Conservation (phyloP, 2,888 invertebrate genomes). For the Luperina testacea region DNA sequence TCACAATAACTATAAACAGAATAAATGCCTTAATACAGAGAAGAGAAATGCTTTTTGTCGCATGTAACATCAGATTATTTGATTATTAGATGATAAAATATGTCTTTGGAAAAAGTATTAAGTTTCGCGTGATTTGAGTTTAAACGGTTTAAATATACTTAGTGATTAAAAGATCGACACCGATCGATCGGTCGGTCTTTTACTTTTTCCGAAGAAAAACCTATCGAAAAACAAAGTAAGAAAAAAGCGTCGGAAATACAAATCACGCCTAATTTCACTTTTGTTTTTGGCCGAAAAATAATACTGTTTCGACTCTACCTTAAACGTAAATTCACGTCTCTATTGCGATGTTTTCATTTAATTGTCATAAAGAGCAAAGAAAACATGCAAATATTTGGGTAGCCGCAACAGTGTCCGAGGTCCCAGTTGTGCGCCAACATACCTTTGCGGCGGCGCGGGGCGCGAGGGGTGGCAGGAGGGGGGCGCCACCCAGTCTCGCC, state of each 20-base stretch:
- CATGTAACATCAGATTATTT: neutral
- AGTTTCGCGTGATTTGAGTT: neutral
- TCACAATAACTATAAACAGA: neutral
- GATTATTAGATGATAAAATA: neutral
- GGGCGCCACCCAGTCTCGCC: constrained; percentile 72
- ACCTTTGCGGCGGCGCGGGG: constrained; percentile 73
- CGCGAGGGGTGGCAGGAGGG: constrained; percentile 47
- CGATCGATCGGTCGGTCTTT: neutral
- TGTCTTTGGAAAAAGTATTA: neutral
- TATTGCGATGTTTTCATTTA: constrained; percentile 43
- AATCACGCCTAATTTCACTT: neutral
- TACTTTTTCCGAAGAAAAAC: neutral
- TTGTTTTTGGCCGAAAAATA: neutral
- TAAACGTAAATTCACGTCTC: constrained; percentile 1
- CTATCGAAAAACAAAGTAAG: neutral
- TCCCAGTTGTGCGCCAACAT: constrained; percentile 83
- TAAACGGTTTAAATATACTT: neutral
- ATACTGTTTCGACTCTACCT: neutral
- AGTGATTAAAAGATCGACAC: neutral
- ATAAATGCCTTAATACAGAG: neutral
- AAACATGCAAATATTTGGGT: constrained; percentile 56
- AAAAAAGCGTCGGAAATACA: neutral
- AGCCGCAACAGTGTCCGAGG: constrained; percentile 66
- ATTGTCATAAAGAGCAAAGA: constrained; percentile 37
- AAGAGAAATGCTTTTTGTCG: neutral